Evolutionary conservation across 2,113 vertebrate genomes (phyloP).

Genomic region (Ranitomeya imitator): DNA sequence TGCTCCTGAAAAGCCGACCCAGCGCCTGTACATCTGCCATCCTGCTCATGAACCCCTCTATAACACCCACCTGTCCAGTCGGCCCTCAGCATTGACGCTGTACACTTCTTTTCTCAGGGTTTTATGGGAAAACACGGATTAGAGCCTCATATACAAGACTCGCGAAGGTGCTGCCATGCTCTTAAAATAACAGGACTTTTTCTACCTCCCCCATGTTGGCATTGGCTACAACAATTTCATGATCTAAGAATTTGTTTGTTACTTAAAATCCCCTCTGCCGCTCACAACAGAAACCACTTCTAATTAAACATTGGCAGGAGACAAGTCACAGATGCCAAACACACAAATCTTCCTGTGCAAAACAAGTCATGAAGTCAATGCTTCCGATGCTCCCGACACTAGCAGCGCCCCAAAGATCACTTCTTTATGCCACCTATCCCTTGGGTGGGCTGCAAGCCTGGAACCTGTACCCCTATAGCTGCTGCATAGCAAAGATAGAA

Average conservation of each 20-base stretch:
- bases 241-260: constrained; percentile 50
- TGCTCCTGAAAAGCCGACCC: no score
- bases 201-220: not conserved
- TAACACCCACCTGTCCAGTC: not conserved
- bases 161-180: not conserved
- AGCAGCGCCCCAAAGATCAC: not conserved
- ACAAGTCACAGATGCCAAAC: constrained; percentile 45
- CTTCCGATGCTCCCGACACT: not conserved
- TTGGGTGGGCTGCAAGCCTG: not conserved
- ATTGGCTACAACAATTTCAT: not conserved
- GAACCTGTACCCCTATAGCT: not conserved
- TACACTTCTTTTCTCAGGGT: not conserved
- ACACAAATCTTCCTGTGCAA: constrained; percentile 38
- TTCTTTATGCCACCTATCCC: not conserved
- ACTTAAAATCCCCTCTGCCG: constrained; percentile 36
- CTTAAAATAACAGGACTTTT: not conserved
- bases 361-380: constrained; percentile 41
- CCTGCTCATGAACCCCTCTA: not conserved
- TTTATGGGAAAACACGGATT: not conserved
- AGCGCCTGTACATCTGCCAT: no score
- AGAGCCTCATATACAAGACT: not conserved
- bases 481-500: no score
- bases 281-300: constrained; percentile 31
- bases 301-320: constrained; percentile 53
- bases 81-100: not conserved